phyloP scores from a whole-genome alignment of 2,797 vertebrate species.

The Manis javanica region DNA sequence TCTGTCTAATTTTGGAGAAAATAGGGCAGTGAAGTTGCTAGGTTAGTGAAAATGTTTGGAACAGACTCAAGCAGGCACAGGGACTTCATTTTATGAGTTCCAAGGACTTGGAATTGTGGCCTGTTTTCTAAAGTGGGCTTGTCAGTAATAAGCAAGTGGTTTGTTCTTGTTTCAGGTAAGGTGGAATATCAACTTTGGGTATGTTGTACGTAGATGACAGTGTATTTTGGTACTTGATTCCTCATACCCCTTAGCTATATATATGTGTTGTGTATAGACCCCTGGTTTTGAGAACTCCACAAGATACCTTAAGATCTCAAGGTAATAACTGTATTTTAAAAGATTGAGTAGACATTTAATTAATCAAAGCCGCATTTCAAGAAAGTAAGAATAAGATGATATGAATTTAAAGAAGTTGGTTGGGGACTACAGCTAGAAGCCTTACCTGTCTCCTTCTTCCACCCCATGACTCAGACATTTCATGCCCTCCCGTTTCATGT shows the following conservation, averaged over 20 bases:
- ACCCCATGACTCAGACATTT: neutral
- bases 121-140: slow-evolving; percentile 15
- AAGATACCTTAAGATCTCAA: neutral
- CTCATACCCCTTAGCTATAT: neutral
- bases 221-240: neutral
- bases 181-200: neutral
- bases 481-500: neutral
- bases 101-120: neutral
- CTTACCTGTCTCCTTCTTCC: neutral
- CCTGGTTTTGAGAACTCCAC: neutral
- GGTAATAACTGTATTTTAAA: neutral
- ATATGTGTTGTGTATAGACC: neutral
- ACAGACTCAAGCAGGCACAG: neutral
- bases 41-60: neutral
- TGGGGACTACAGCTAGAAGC: neutral
- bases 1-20: neutral
- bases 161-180: neutral
- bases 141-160: neutral
- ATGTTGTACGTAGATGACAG: neutral
- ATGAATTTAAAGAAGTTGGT: slow-evolving; percentile 1
- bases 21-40: neutral
- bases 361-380: neutral
- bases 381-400: slow-evolving; percentile 14
- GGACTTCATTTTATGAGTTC: neutral
- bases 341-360: neutral